Evolutionary conservation across 2,888 invertebrate genomes (phyloP).

Genomic region (Hypercompe scribonia): DNA sequence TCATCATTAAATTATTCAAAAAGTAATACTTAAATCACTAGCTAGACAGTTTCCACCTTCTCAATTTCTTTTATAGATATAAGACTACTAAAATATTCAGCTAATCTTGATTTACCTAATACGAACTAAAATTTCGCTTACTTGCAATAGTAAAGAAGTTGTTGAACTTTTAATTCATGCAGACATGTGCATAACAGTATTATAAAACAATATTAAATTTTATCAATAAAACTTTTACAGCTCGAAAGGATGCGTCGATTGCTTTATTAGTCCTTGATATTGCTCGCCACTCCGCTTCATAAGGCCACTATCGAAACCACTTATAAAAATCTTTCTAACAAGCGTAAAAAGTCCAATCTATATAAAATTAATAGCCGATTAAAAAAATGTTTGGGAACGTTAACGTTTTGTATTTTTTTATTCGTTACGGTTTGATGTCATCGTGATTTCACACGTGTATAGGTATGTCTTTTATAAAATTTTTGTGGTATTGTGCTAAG

Average conservation of each 20-base stretch:
- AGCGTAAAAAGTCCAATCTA: slow-evolving; percentile 53
- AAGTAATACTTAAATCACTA: neutral
- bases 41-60: neutral
- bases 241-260: slow-evolving; percentile 39
- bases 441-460: slow-evolving; percentile 80
- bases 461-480: slow-evolving; percentile 73
- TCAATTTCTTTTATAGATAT: slow-evolving; percentile 17
- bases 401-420: slow-evolving; percentile 50
- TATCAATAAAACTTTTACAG: slow-evolving; percentile 46
- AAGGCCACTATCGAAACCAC: slow-evolving; percentile 42
- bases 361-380: slow-evolving; percentile 55
- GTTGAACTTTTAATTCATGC: slow-evolving; percentile 30
- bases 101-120: neutral
- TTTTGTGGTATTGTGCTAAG: slow-evolving; percentile 64
- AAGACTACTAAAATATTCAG: neutral
- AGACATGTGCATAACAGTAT: slow-evolving; percentile 27
- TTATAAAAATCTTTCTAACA: slow-evolving; percentile 53
- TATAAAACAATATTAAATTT: slow-evolving; percentile 38
- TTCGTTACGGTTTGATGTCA: slow-evolving; percentile 69
- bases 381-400: slow-evolving; percentile 48
- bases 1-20: too few species aligned
- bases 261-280: slow-evolving; percentile 47
- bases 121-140: neutral
- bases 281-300: slow-evolving; percentile 29
- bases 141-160: slow-evolving; percentile 11